Percentiles rank a stretch among this genome's conserved stretches.
phyloP scores from a whole-genome alignment of 2,797 vertebrate genomes.

The Pitangus sulphuratus region DNA sequence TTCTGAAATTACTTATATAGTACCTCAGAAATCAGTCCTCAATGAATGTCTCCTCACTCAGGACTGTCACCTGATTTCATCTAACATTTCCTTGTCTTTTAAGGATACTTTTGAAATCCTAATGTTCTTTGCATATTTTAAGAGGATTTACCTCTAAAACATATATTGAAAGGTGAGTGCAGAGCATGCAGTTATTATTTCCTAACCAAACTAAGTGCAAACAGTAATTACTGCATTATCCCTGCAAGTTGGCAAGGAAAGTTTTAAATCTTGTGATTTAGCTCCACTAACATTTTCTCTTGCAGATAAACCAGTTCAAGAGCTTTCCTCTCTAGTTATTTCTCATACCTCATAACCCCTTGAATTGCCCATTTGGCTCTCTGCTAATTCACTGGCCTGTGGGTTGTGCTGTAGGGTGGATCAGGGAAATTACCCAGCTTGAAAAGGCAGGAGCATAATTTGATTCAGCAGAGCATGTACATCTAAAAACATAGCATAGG shows the following conservation, averaged over 20 bases:
- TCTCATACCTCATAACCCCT: neutral
- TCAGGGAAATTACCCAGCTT: neutral
- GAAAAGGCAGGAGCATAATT: neutral
- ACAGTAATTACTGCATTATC: neutral
- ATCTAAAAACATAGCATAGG: neutral
- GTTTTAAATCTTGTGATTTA: neutral
- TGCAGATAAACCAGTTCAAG: neutral
- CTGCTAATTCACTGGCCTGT: neutral
- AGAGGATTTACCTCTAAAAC: neutral
- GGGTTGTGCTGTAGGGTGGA: neutral
- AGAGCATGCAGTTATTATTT: neutral
- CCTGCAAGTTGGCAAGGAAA: neutral
- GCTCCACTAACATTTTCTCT: neutral
- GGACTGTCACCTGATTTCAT: neutral
- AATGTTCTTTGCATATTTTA: neutral
- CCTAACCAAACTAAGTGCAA: neutral
- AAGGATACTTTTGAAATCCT: neutral
- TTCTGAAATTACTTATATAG: neutral
- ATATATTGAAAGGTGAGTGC: neutral
- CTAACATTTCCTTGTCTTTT: neutral
- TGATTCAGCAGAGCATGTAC: neutral
- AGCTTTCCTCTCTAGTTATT: neutral
- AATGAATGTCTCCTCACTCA: fast-evolving
- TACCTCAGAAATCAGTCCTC: neutral
- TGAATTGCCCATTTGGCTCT: neutral